Percentiles rank a stretch among this genome's conserved stretches.
These are phyloP conservation scores for Enteromius paludinosus DNA, from an alignment of 2,797 vertebrate species.

Conservation along the genomic window DNA sequence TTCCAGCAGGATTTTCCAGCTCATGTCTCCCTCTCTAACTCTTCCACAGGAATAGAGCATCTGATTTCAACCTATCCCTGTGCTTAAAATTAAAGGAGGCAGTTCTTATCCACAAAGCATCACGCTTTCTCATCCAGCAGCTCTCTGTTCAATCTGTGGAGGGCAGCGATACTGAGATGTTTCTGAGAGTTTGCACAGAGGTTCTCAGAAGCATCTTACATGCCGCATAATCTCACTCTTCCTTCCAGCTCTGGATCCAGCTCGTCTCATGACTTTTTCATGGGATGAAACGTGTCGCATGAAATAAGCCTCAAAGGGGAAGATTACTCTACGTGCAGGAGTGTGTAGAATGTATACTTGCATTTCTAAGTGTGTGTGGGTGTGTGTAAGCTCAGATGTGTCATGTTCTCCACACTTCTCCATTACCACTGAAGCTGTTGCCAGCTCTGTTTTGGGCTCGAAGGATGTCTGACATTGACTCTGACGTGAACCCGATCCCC, in stretches of 20 bases:
- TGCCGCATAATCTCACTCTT: conserved; percentile 70
- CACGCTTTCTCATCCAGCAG: conserved; percentile 49
- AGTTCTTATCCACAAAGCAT: conserved; percentile 59
- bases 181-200: conserved; percentile 35
- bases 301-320: conserved; percentile 70
- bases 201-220: conserved; percentile 62
- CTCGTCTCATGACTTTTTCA: conserved; percentile 72
- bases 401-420: conserved; percentile 43
- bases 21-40: conserved; percentile 54
- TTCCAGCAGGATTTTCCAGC: conserved; percentile 51
- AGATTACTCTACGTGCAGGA: conserved; percentile 55
- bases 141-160: conserved; percentile 39
- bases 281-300: conserved; percentile 71
- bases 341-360: conserved; percentile 37
- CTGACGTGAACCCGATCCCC: conserved; percentile 70
- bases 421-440: conserved; percentile 58
- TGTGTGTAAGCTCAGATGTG: conserved; percentile 48
- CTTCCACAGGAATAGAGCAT: conserved; percentile 43
- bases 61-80: conserved; percentile 46
- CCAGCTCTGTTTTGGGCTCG: conserved; percentile 69
- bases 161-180: conserved; percentile 32
- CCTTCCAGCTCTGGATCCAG: conserved; percentile 73
- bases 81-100: conserved; percentile 56
- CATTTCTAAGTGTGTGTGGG: conserved; percentile 14
- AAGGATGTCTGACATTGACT: conserved; percentile 76